Evolutionary conservation across 2,888 invertebrate species (phyloP).

Genomic region (Drosophila tripunctata): DNA sequence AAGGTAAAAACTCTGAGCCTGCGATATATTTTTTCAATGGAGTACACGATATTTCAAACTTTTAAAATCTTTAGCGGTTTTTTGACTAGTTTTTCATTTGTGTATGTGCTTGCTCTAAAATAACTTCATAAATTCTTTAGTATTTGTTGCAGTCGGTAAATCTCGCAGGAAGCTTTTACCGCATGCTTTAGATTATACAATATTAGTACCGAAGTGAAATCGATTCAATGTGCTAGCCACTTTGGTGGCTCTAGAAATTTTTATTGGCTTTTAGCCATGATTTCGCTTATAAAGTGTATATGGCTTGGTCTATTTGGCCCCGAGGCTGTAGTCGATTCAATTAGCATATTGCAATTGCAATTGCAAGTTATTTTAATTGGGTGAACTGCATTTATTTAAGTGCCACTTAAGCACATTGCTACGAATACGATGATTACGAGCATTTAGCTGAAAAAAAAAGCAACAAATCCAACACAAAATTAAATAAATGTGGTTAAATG

Average conservation of each 20-base stretch:
- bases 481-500: constrained; percentile 18
- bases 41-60: too few relatives aligned
- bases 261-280: constrained; percentile 19
- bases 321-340: constrained; percentile 27
- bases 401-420: constrained; percentile 38
- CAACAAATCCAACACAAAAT: not conserved
- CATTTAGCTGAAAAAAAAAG: not conserved
- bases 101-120: not conserved
- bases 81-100: too few relatives aligned
- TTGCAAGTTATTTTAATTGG: constrained; percentile 31
- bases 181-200: not conserved
- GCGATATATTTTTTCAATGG: too few relatives aligned
- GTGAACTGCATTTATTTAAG: constrained; percentile 39
- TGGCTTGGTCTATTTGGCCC: constrained; percentile 1
- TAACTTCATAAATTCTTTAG: not conserved
- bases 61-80: too few relatives aligned
- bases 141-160: too few relatives aligned
- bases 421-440: not conserved
- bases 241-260: not conserved
- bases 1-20: too few relatives aligned
- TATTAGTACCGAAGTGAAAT: constrained; percentile 9
- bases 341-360: constrained; percentile 25
- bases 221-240: not conserved
- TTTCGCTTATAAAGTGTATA: constrained; percentile 27
- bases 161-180: not conserved